A percentile compares a stretch with the other conserved stretches of the same genome.
Conservation (phyloP, 2,888 invertebrate genomes). For the Apodemia mormo region DNA sequence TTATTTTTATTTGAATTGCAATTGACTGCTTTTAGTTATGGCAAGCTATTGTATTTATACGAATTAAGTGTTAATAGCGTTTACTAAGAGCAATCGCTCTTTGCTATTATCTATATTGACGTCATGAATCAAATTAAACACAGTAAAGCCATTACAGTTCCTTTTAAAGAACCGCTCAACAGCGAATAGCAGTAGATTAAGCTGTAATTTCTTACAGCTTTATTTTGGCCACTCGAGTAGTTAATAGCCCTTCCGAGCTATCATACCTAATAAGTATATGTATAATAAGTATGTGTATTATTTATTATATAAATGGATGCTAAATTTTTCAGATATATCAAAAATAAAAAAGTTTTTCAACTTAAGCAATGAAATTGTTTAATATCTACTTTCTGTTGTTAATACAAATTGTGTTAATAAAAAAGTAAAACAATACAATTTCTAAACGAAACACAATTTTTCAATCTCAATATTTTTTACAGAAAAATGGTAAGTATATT, state of each 20-base stretch:
- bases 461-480: too few relatives aligned
- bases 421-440: too few relatives aligned
- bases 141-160: conserved; percentile 10
- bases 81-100: background rate
- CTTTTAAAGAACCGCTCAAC: background rate
- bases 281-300: too few relatives aligned
- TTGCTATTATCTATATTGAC: background rate
- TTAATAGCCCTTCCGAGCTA: background rate
- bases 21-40: background rate
- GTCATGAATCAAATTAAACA: conserved; percentile 8
- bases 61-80: background rate
- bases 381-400: too few relatives aligned
- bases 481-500: too few relatives aligned
- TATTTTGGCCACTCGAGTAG: background rate
- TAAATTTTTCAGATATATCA: too few relatives aligned
- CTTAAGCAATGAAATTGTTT: too few relatives aligned
- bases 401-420: too few relatives aligned
- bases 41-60: background rate
- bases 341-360: too few relatives aligned
- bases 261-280: background rate
- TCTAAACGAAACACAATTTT: too few relatives aligned
- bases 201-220: background rate
- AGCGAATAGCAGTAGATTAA: background rate
- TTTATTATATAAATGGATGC: background rate
- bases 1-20: background rate